Base-by-base conservation (phyloP, 2,888 invertebrate genomes). In the Petrolisthes manimaculis region DNA sequence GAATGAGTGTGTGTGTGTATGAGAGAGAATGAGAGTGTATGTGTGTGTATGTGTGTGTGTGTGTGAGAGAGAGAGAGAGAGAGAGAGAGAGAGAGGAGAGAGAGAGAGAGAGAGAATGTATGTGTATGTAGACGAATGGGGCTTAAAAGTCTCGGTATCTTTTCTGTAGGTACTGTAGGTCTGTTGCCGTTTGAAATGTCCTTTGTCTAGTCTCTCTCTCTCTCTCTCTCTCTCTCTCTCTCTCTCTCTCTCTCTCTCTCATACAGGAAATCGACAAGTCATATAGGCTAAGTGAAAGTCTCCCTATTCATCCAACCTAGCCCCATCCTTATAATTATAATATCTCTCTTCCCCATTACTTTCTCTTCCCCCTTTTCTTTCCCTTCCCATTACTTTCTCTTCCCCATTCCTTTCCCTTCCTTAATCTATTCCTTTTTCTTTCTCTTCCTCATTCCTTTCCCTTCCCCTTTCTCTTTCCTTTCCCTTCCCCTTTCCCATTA, bases 341-440 rank as follows among this genome's bases (percentile, higher is more conserved):
- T n/a, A n/a, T n/a, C n/a, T n/a, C n/a, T n/a, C n/a, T n/a, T n/a
- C n/a, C n/a, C n/a, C n/a, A n/a, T n/a, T n/a, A n/a, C n/a, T n/a
- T n/a, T n/a, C n/a, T n/a, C n/a, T n/a, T n/a, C n/a, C n/a, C n/a
- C n/a, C n/a, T n/a, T 74, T n/a, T 74, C 74, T n/a, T n/a, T 74
- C 74, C 6, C 21, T 74, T 6, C n/a, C 74, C n/a, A 8, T 74
- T n/a, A 5, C 21, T 21, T 6, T 21, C 21, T 74, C n/a, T 74
- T n/a, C 6, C 21, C 6, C 74, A 5, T n/a, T 21, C 74, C 6
- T n/a, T n/a, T 6, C n/a, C 21, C 6, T n/a, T n/a, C 21, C 21
- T 74, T n/a, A 14, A 8, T 74, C 74, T 74, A 8, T 74, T n/a
- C n/a, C 74, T 74, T n/a, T 74, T n/a, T 74, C 77, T 54, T 61